These are phyloP conservation scores for Orthonychiurus folsomi DNA, from an alignment of 2,888 invertebrate genomes.

Conservation along the genomic window DNA sequence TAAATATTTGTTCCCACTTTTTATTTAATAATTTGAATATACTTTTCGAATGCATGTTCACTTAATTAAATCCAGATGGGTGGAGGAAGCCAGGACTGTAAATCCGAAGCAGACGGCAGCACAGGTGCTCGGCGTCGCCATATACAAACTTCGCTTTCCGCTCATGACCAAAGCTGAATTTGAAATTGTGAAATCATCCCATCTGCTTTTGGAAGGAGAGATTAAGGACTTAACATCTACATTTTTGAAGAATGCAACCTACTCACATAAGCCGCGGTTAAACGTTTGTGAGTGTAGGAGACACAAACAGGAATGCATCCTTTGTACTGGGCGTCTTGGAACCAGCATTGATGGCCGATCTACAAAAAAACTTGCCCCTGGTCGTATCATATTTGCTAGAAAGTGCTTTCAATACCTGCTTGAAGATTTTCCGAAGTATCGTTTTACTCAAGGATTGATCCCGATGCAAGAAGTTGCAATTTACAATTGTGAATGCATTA, in stretches of 20 bases:
- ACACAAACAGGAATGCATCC: neutral
- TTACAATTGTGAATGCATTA: neutral
- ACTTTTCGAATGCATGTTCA: neutral
- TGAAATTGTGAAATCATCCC: constrained; percentile 5
- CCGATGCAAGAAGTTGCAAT: neutral
- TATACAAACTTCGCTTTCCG: constrained; percentile 23
- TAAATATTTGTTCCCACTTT: neutral
- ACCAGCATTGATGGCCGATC: neutral
- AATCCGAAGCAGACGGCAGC: constrained; percentile 2
- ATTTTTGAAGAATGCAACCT: constrained; percentile 15
- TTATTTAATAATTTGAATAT: neutral
- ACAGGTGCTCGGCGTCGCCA: constrained; percentile 18
- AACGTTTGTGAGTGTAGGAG: neutral
- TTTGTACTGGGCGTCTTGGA: too few species aligned
- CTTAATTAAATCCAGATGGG: constrained; percentile 6
- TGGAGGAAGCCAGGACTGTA: neutral
- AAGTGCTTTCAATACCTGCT: too few species aligned
- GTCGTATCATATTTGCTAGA: too few species aligned
- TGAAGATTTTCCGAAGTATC: neutral
- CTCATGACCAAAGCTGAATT: constrained; percentile 21
- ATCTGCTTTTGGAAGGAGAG: constrained; percentile 13
- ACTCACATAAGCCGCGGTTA: neutral
- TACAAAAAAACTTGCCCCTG: too few species aligned
- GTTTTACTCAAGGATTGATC: too few species aligned
- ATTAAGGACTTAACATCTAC: constrained; percentile 16